These are phyloP conservation scores for Scaptomyza cyrtandrae DNA, from an alignment of 2,888 invertebrate species.

Conservation along the genomic window DNA sequence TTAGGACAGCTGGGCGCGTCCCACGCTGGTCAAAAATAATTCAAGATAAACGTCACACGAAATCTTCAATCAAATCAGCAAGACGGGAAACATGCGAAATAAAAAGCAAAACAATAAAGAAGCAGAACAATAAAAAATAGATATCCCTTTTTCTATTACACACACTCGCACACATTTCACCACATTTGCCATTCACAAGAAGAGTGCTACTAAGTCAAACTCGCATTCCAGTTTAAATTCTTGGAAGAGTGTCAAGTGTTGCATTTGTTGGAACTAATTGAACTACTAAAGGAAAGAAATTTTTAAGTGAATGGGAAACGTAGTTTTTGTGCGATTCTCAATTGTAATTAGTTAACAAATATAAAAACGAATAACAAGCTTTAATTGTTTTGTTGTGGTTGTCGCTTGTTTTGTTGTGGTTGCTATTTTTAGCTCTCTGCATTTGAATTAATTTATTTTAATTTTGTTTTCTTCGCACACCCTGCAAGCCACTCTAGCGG, in stretches of 20 bases:
- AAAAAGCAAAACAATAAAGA: slow-evolving; percentile 31
- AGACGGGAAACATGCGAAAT: slow-evolving; percentile 21
- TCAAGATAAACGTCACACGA: slow-evolving; percentile 47
- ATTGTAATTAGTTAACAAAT: slow-evolving; percentile 28
- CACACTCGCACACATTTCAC: not conserved
- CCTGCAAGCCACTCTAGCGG: slow-evolving; percentile 23
- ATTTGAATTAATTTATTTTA: slow-evolving; percentile 25
- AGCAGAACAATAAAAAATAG: not conserved
- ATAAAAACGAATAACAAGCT: slow-evolving; percentile 30
- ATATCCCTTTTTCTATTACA: not conserved
- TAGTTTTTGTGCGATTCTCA: slow-evolving; percentile 1
- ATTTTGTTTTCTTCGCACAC: slow-evolving; percentile 34
- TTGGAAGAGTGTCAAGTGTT: slow-evolving; percentile 4
- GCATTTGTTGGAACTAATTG: slow-evolving; percentile 8
- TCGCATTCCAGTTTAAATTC: slow-evolving; percentile 1
- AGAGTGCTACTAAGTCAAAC: not conserved
- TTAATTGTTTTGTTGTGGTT: slow-evolving; percentile 49
- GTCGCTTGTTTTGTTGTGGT: slow-evolving; percentile 17
- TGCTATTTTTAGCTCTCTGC: slow-evolving; percentile 53
- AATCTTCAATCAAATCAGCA: slow-evolving; percentile 35
- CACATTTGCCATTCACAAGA: slow-evolving; percentile 10
- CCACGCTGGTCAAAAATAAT: slow-evolving; percentile 49
- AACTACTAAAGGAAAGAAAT: not conserved
- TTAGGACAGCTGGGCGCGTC: slow-evolving; percentile 34
- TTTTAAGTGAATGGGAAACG: not conserved